These are phyloP conservation scores for Plemyria rubiginata DNA, from an alignment of 2,888 invertebrate species.

Conservation along the genomic window DNA sequence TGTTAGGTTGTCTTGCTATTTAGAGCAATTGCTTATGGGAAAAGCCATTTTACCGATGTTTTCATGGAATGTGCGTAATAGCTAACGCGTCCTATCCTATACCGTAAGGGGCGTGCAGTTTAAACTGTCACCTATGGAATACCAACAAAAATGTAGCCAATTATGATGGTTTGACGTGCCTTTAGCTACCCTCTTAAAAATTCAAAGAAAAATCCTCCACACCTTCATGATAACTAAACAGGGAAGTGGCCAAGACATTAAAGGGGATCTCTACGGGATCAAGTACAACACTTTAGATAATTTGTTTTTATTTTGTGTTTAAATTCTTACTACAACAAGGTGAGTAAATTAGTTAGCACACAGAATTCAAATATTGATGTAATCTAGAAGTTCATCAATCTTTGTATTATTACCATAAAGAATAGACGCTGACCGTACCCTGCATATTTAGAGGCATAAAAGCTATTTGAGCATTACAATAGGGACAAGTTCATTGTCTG, in stretches of 20 bases:
- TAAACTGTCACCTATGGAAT: neutral
- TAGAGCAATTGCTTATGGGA: slow-evolving; percentile 5
- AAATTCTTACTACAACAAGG: neutral
- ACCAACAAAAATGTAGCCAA: too few species aligned
- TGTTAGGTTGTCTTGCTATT: slow-evolving; percentile 28
- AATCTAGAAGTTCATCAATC: slow-evolving; percentile 11
- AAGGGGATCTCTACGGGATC: neutral
- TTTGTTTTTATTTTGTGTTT: neutral
- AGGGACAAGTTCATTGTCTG: slow-evolving; percentile 75
- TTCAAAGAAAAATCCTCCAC: too few species aligned
- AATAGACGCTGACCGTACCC: slow-evolving; percentile 32
- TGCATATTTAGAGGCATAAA: slow-evolving; percentile 55
- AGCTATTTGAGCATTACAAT: slow-evolving; percentile 74
- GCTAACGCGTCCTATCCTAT: too few species aligned
- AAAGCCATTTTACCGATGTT: neutral
- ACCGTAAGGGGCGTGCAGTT: too few species aligned
- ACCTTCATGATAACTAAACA: too few species aligned
- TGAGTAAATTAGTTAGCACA: neutral
- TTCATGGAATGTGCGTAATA: neutral
- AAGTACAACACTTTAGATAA: neutral
- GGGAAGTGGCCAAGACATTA: neutral
- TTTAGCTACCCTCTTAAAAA: too few species aligned
- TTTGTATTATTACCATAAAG: slow-evolving; percentile 15
- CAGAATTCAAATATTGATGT: neutral
- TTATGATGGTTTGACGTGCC: too few species aligned